Percentiles rank a stretch among this genome's conserved stretches.
These are phyloP conservation scores for Leptoclinus maculatus DNA, from an alignment of 2,797 vertebrate species.

Conservation along the genomic window DNA sequence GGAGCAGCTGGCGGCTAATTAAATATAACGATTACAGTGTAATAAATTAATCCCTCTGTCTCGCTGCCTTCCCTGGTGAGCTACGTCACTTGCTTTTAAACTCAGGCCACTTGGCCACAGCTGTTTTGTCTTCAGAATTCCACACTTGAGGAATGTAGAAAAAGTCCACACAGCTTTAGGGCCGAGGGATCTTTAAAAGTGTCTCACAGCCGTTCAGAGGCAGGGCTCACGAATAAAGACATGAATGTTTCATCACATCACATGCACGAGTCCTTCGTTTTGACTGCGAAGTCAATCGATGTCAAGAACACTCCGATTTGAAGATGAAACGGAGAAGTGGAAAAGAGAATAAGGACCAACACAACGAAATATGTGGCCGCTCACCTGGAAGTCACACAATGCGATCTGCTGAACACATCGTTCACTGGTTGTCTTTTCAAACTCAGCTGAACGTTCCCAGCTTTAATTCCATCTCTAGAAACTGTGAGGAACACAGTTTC, in stretches of 20 bases:
- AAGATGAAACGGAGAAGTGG: neutral
- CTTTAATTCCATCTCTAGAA: constrained; percentile 26
- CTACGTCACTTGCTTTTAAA: constrained; percentile 41
- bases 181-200: neutral
- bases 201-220: neutral
- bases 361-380: neutral
- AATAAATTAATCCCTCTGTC: constrained; percentile 65
- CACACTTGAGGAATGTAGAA: constrained; percentile 1
- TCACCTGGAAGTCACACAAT: neutral
- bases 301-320: neutral
- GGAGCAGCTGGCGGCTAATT: constrained; percentile 62
- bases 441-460: neutral
- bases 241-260: neutral
- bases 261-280: neutral
- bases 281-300: neutral
- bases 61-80: constrained; percentile 20
- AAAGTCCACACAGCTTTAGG: neutral
- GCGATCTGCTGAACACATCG: neutral
- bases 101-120: neutral
- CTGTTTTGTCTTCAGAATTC: neutral
- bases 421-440: constrained; percentile 30
- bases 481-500: constrained; percentile 17
- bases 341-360: too few species aligned
- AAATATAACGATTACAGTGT: constrained; percentile 62
- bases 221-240: too few species aligned